Evolutionary conservation across 2,797 vertebrate species (phyloP), one percentile per base, ranked within the genome.

Genomic region (Hippopotamyrus pictus): DNA sequence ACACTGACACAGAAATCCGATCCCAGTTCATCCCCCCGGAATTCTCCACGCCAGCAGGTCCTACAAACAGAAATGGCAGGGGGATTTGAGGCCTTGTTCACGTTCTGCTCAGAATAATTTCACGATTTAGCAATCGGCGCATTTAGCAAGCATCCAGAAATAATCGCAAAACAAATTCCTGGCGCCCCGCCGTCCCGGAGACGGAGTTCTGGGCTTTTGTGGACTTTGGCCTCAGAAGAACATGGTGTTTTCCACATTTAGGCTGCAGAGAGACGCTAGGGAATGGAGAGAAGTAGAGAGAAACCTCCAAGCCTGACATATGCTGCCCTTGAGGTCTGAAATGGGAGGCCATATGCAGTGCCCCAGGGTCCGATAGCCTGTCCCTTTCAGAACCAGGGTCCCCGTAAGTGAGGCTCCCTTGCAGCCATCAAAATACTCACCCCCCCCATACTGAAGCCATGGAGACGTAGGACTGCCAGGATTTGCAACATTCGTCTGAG

Each of bases 351-450:
- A 88, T 8, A 76, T 83, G 25, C 87, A 59, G 89, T 93, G 92
- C 95, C 94, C 92, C 9, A 90, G 94, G 94, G 93, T 91, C 90
- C 91, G 93, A 95, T 95, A 94, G 94, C 90, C 90, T 92, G 92
- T 87, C 69, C 92, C 93, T 95, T 94, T 92, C 90, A 87, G 90
- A 93, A 93, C 93, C 94, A 96, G 95, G 91, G 93, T 93, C 92
- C 91, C 92, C 92, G 91, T 93, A 94, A 94, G 93, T 92, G 93
- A 94, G 93, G 92, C 93, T 94, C 92, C 92, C 94, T 95, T 94
- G 94, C 93, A 94, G 91, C 94, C 94, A 92, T 94, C 92, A 95
- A 95, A 96, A 96, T 94, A 91, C 89, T 91, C 92, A 62, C 8
- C 54, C 1, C 53, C 53, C 3, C 53, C 54, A 57, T n/a, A 59